A percentile compares a stretch with the other conserved stretches of the same genome.
Conservation (phyloP, 2,797 vertebrate genomes). For the Artibeus lituratus region DNA sequence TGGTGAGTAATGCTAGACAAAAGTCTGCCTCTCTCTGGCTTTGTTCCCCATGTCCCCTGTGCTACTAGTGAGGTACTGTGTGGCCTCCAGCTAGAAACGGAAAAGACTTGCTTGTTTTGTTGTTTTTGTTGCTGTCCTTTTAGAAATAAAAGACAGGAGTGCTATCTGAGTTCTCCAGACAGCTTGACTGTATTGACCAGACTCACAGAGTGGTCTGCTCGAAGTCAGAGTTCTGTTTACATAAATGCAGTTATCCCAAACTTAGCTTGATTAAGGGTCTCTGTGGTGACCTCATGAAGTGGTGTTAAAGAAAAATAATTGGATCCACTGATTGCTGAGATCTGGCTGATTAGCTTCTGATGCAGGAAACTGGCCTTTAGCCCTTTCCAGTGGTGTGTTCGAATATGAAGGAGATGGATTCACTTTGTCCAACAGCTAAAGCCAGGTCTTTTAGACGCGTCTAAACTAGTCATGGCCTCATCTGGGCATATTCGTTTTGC, state of each 20-base stretch:
- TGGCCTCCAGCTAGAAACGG: not conserved
- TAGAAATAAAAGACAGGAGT: not conserved
- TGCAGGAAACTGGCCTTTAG: not conserved
- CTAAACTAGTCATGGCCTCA: not conserved
- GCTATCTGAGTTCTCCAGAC: not conserved
- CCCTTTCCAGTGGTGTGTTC: not conserved
- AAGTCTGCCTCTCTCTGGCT: not conserved
- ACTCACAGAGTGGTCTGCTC: not conserved
- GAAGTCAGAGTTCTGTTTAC: not conserved
- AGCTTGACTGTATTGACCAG: not conserved
- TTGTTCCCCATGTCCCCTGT: not conserved
- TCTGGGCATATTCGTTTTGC: not conserved
- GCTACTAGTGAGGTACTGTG: not conserved
- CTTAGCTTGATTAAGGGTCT: constrained; percentile 42
- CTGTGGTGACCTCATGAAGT: constrained; percentile 37
- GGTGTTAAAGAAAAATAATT: constrained; percentile 44
- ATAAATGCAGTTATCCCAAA: not conserved
- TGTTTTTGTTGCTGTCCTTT: not conserved
- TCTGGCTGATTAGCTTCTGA: constrained; percentile 9
- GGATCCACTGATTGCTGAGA: constrained; percentile 2
- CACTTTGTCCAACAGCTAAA: not conserved
- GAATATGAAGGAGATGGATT: not conserved
- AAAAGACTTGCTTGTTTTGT: not conserved
- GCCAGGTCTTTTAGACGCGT: not conserved
- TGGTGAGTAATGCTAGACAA: not conserved